These are phyloP conservation scores for Spatula clypeata DNA, from an alignment of 2,797 vertebrate genomes.

Conservation along the genomic window DNA sequence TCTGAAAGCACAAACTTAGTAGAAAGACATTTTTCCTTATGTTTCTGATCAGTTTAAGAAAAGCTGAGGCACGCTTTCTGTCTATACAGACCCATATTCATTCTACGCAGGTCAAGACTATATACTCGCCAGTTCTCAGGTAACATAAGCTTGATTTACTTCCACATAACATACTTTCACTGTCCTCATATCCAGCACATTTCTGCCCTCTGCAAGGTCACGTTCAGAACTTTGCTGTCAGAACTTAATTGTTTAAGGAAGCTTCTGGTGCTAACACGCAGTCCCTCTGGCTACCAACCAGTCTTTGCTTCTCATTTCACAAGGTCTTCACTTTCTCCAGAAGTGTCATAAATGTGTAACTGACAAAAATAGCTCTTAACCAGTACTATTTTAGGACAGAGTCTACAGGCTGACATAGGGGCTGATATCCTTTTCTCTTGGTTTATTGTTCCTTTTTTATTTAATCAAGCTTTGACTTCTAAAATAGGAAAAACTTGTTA, in stretches of 20 bases:
- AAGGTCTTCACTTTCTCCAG: background rate
- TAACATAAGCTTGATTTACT: background rate
- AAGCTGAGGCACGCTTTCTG: background rate
- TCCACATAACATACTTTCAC: background rate
- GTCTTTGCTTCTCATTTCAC: background rate
- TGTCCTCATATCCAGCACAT: background rate
- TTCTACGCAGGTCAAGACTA: background rate
- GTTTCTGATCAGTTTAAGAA: background rate
- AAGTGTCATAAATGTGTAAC: background rate
- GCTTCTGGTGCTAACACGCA: background rate
- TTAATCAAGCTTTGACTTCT: background rate
- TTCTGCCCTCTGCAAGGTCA: background rate
- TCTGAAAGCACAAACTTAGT: background rate
- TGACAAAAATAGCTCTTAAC: background rate
- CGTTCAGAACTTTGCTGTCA: background rate
- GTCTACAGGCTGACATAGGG: rapidly evolving
- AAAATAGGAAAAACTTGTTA: background rate
- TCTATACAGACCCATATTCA: background rate
- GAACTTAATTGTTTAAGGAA: background rate
- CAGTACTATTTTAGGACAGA: background rate
- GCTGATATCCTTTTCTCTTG: background rate
- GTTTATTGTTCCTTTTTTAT: background rate
- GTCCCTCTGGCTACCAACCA: background rate
- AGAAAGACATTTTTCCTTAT: background rate
- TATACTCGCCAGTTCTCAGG: background rate